phyloP scores from a whole-genome alignment of 2,797 vertebrate genomes.

The Cossypha polioptera region DNA sequence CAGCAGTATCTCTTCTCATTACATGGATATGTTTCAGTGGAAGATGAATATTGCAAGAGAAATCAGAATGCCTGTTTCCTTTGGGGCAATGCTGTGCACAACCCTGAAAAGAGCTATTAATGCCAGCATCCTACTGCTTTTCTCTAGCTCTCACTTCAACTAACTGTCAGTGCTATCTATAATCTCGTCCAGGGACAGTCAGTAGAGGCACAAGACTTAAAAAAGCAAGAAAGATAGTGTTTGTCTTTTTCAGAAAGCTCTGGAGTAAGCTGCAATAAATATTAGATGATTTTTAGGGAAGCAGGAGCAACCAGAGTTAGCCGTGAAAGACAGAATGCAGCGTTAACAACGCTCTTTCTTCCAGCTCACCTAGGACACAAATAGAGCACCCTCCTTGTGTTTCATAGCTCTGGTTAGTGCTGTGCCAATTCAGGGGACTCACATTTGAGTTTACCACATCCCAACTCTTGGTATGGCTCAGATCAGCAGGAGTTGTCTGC shows the following conservation, averaged over 20 bases:
- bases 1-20: background rate
- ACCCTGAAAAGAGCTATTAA: constrained; percentile 1
- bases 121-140: background rate
- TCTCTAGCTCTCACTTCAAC: background rate
- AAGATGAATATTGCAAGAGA: background rate
- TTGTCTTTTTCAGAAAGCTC: background rate
- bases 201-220: background rate
- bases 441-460: background rate
- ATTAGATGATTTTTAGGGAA: background rate
- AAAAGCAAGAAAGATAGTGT: background rate
- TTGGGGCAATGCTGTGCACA: background rate
- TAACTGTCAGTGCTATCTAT: background rate
- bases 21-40: background rate
- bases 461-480: background rate
- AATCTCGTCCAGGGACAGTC: background rate
- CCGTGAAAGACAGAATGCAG: background rate
- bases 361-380: background rate
- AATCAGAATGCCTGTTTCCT: background rate
- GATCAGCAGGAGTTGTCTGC: background rate
- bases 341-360: background rate
- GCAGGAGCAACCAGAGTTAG: background rate
- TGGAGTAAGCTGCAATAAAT: background rate
- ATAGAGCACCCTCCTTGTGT: background rate
- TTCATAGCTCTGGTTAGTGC: background rate
- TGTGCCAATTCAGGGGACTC: background rate